Evolutionary conservation across 1,140 invertebrate genomes (phyloP).

Genomic region (Tetramorium alpestre): DNA sequence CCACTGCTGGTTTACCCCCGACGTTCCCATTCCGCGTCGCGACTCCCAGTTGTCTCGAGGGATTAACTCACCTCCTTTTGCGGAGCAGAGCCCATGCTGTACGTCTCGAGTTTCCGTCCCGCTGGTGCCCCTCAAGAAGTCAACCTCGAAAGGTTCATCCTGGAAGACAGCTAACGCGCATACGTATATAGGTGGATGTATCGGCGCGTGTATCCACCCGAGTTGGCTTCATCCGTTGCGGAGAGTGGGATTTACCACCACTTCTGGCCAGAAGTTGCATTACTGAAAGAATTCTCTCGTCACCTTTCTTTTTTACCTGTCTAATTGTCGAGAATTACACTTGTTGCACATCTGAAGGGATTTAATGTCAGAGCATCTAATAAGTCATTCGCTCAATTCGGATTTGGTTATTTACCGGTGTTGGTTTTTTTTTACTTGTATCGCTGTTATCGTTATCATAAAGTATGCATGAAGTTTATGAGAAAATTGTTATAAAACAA

Average conservation of each 20-base stretch:
- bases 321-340: not conserved
- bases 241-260: not conserved
- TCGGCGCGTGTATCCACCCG: conserved; percentile 29
- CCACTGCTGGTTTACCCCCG: conserved; percentile 53
- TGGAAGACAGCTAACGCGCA: conserved; percentile 54
- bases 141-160: conserved; percentile 73
- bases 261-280: not conserved
- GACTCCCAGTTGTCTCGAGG: conserved; percentile 74
- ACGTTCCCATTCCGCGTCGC: conserved; percentile 68
- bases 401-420: not conserved
- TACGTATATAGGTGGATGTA: not conserved
- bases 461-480: no score
- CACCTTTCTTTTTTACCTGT: not conserved
- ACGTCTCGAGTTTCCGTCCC: conserved; percentile 74
- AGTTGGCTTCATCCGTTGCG: not conserved
- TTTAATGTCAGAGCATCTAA: not conserved
- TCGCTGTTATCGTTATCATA: not conserved
- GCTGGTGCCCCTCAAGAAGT: conserved; percentile 73
- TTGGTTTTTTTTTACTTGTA: not conserved
- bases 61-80: conserved; percentile 72
- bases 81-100: conserved; percentile 70
- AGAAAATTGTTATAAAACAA: not conserved
- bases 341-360: conserved; percentile 7
- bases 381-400: not conserved
- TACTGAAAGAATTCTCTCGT: not conserved